Evolutionary conservation across 2,888 invertebrate genomes (phyloP).

Genomic region (Cosmorhoe ocellata): DNA sequence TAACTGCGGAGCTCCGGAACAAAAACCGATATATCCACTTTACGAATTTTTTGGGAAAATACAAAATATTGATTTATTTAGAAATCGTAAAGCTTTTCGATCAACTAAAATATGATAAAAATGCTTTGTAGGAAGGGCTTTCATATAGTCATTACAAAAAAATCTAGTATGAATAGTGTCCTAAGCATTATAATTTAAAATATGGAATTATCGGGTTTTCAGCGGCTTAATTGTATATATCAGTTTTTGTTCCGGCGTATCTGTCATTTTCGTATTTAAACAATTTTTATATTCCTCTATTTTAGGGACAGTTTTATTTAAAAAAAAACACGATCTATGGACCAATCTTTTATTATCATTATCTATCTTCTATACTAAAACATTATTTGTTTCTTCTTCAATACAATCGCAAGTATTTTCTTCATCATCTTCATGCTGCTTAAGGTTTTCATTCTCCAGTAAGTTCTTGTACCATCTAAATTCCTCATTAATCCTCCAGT

Average conservation of each 20-base stretch:
- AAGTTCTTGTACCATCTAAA: conserved; percentile 24
- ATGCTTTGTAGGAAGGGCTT: neutral
- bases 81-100: neutral
- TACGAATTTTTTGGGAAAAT: neutral
- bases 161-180: neutral
- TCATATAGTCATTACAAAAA: neutral
- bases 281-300: no score
- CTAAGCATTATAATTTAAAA: neutral
- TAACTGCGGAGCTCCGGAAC: no score
- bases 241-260: neutral
- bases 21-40: conserved; percentile 3
- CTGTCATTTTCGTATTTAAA: no score
- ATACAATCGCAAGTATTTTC: conserved; percentile 2
- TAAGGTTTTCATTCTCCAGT: conserved; percentile 3
- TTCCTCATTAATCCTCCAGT: conserved; percentile 17
- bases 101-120: conserved; percentile 1
- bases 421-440: conserved; percentile 1
- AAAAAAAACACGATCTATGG: no score
- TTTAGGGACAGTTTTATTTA: no score
- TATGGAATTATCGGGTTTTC: neutral
- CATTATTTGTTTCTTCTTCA: neutral
- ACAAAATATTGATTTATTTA: neutral
- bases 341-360: neutral
- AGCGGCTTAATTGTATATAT: neutral
- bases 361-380: conserved; percentile 1